Evolutionary conservation across 2,113 vertebrate species (phyloP), one percentile per base, ranked within the genome.

Genomic region (Zosterops borbonicus): DNA sequence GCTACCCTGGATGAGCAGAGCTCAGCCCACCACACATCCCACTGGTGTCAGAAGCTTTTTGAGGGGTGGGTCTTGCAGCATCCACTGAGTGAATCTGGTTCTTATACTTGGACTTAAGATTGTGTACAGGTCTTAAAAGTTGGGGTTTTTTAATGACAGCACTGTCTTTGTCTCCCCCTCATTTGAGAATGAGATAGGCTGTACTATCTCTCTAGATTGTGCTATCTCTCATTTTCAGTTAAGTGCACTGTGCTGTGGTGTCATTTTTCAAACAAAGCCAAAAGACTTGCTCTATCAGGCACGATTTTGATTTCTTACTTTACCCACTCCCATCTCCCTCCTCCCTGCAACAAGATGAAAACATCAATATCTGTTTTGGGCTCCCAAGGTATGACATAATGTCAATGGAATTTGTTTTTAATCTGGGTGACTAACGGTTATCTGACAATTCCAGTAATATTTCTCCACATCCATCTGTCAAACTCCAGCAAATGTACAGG

Each of bases 381-480:
- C 68, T 96, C 65, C 53, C 68, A 67, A 92, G 65, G 70, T 92
- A 87, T 83, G 91, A 64, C 87, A 94, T 81, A 80, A 82, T 73
- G 83, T 95, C 94, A 96, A 56, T 95, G 90, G 93, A 94, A 89
- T 94, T 90, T 93, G 77, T 92, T 95, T 95, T 94, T 88, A 96
- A 92, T 93, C 79, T 91, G 75, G 50, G 70, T 92, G 94, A 92
- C 79, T 92, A 95, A 94, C 65, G 47, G 93, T 89, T 97, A 95
- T 89, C 90, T 96, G 95, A 96, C 92, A 95, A 93, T 92, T 87
- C 80, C 71, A 86, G 87, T 70, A 88, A 84, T 95, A 92, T 91
- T 95, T 96, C 95, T 91, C 69, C 80, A 77, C 62, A 79, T 93
- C 77, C 53, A 91, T 91, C 86, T 17, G 11, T 91, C 95, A 95